Percentiles rank a stretch among this genome's conserved stretches.
Evolutionary conservation across 2,797 vertebrate species (phyloP).

Genomic region (Fratercula arctica): DNA sequence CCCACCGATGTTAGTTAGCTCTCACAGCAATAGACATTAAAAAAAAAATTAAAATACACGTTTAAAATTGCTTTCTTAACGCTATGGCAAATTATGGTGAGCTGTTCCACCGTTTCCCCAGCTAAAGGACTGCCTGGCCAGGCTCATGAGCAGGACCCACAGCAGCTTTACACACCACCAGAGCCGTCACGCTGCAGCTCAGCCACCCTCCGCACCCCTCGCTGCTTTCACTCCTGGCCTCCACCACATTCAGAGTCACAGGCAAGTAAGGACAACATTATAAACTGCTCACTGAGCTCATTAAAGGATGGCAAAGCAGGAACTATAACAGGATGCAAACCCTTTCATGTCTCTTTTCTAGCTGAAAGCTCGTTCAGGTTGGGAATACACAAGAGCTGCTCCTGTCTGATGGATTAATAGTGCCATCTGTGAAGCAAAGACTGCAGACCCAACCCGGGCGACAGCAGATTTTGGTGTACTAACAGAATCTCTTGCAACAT

Average conservation of each 20-base stretch:
- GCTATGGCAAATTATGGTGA: neutral
- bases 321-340: slow-evolving; percentile 3
- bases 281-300: slow-evolving; percentile 13
- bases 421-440: neutral
- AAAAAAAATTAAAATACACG: fast-evolving
- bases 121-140: neutral
- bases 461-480: neutral
- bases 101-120: neutral
- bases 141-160: neutral
- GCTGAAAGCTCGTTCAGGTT: neutral
- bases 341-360: neutral
- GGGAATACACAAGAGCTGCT: neutral
- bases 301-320: slow-evolving; percentile 22
- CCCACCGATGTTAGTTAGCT: neutral
- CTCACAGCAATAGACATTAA: neutral
- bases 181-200: neutral
- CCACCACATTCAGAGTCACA: neutral
- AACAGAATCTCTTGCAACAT: neutral
- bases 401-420: slow-evolving; percentile 9
- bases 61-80: neutral
- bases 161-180: neutral
- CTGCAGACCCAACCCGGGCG: fast-evolving
- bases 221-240: slow-evolving; percentile 8
- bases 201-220: neutral
- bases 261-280: neutral